A percentile compares a stretch with the other conserved stretches of the same genome.
phyloP scores from a whole-genome alignment of 2,888 invertebrate species.

The Platypus cylindrus region DNA sequence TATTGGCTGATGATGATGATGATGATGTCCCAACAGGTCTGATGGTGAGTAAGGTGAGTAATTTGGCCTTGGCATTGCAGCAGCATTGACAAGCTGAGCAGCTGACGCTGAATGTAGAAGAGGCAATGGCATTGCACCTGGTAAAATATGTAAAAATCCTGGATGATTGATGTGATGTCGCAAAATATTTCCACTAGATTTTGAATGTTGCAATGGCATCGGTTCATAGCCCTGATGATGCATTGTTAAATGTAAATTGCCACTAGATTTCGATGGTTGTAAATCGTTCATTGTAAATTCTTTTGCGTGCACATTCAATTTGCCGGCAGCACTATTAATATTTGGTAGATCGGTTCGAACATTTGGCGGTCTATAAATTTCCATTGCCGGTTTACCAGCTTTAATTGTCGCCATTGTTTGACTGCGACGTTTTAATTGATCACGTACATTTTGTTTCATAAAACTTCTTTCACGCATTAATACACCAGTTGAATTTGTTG shows the following conservation, averaged over 20 bases:
- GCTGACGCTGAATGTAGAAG: slow-evolving; percentile 49
- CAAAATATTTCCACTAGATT: slow-evolving; percentile 53
- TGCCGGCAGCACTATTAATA: slow-evolving; percentile 35
- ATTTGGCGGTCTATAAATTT: slow-evolving; percentile 79
- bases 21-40: slow-evolving; percentile 24
- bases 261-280: slow-evolving; percentile 33
- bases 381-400: slow-evolving; percentile 66
- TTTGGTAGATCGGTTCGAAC: slow-evolving; percentile 29
- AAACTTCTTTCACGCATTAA: slow-evolving; percentile 60
- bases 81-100: slow-evolving; percentile 48
- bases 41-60: slow-evolving; percentile 37
- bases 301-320: slow-evolving; percentile 78
- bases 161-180: slow-evolving; percentile 41
- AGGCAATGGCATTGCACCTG: slow-evolving; percentile 24
- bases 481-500: slow-evolving; percentile 16
- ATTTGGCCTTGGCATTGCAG: slow-evolving; percentile 46
- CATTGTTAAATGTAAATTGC: slow-evolving; percentile 27
- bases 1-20: slow-evolving; percentile 22
- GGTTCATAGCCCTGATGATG: slow-evolving; percentile 26
- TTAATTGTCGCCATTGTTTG: slow-evolving; percentile 54
- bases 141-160: slow-evolving; percentile 26
- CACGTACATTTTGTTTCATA: slow-evolving; percentile 42
- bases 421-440: slow-evolving; percentile 51
- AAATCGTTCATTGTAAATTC: slow-evolving; percentile 72
- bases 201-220: slow-evolving; percentile 35